phyloP scores from a whole-genome alignment of 1,140 invertebrate species.

The Yoshiicerus persimilis region DNA sequence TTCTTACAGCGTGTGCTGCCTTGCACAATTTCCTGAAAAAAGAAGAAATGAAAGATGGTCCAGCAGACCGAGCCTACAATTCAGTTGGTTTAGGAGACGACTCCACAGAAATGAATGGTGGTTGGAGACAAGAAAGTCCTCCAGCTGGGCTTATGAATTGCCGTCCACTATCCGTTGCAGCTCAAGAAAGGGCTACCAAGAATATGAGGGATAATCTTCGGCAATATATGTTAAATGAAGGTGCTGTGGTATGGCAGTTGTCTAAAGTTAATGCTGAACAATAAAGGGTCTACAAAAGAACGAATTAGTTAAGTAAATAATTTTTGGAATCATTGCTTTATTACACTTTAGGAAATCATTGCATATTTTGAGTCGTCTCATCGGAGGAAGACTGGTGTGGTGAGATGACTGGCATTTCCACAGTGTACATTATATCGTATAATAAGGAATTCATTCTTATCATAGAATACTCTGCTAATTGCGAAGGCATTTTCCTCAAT shows the following conservation, averaged over 20 bases:
- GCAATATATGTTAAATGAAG: constrained; percentile 14
- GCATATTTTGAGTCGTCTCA: too few relatives aligned
- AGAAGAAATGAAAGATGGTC: not conserved
- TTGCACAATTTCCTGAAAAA: constrained; percentile 25
- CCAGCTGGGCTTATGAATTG: not conserved
- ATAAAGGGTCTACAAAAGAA: too few relatives aligned
- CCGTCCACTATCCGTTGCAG: not conserved
- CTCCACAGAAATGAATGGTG: not conserved
- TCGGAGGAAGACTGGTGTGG: too few relatives aligned
- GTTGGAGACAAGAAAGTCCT: not conserved
- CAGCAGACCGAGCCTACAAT: not conserved
- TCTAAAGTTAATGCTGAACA: too few relatives aligned
- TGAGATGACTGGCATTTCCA: too few relatives aligned
- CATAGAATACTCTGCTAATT: too few relatives aligned
- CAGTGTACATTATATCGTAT: too few relatives aligned
- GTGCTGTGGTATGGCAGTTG: constrained; percentile 18
- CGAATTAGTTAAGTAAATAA: too few relatives aligned
- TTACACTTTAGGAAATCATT: too few relatives aligned
- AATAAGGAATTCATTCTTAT: too few relatives aligned
- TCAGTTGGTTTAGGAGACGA: not conserved
- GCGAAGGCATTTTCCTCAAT: too few relatives aligned
- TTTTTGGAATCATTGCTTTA: too few relatives aligned
- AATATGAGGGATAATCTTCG: constrained; percentile 10
- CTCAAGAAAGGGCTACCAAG: not conserved
- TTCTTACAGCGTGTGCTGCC: not conserved